These are phyloP conservation scores for Hiodon tergisus DNA, from an alignment of 2,113 vertebrate genomes.

Conservation along the genomic window DNA sequence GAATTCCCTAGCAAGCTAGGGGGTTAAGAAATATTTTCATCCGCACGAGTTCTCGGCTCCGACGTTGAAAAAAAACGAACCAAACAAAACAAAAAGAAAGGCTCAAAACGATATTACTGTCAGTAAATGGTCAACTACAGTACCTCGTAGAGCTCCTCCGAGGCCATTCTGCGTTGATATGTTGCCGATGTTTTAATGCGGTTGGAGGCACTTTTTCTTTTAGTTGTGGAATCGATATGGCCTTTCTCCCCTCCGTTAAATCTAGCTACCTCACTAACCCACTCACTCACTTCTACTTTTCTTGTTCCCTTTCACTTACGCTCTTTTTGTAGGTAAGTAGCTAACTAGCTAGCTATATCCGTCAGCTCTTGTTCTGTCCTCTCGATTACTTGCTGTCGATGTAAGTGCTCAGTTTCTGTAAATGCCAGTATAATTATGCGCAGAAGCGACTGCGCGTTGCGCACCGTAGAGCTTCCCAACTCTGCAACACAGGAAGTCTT, in stretches of 20 bases:
- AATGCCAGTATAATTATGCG: constrained; percentile 34
- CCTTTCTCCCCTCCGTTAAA: constrained; percentile 31
- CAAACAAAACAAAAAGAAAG: not conserved
- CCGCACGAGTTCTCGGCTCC: not conserved
- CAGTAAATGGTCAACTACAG: constrained; percentile 15
- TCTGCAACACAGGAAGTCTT: constrained; percentile 16
- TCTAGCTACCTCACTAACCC: not conserved
- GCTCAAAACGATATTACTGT: not conserved
- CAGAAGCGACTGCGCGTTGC: constrained; percentile 19
- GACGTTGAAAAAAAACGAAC: not conserved
- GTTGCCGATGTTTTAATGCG: constrained; percentile 18
- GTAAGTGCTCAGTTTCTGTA: constrained; percentile 32
- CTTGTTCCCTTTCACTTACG: constrained; percentile 28
- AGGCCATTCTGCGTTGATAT: constrained; percentile 63
- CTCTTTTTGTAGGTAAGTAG: constrained; percentile 25
- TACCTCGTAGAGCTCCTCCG: constrained; percentile 75
- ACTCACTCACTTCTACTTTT: not conserved
- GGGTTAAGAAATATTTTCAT: not conserved
- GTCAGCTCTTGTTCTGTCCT: not conserved
- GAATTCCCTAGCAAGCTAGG: no score
- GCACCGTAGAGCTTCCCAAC: constrained; percentile 5
- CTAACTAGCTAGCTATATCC: constrained; percentile 43
- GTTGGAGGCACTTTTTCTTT: constrained; percentile 64
- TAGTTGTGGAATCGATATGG: constrained; percentile 59
- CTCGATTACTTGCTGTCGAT: not conserved